Evolutionary conservation across 2,888 invertebrate genomes (phyloP).

Genomic region (Ischnus inquisitorius): DNA sequence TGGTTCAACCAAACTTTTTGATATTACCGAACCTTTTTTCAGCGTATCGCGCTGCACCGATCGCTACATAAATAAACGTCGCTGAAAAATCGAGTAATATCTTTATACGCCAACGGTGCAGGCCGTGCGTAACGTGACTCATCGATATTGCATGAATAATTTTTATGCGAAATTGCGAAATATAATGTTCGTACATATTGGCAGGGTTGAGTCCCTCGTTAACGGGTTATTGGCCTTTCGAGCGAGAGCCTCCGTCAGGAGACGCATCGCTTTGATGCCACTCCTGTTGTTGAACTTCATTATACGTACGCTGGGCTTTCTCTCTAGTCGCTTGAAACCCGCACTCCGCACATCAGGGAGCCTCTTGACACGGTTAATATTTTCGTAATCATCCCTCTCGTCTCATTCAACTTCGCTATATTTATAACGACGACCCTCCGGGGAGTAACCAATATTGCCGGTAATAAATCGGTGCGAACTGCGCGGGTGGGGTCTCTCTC

Average conservation of each 20-base stretch:
- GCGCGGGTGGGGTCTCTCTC: slow-evolving; percentile 52
- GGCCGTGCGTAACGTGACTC: too few species aligned
- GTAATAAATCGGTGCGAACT: slow-evolving; percentile 63
- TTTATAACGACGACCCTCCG: slow-evolving; percentile 59
- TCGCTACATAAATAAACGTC: too few species aligned
- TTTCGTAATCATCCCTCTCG: slow-evolving; percentile 66
- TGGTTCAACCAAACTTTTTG: too few species aligned
- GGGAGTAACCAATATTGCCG: slow-evolving; percentile 61
- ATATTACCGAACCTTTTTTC: too few species aligned
- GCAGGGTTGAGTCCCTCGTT: not conserved
- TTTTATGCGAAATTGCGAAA: too few species aligned
- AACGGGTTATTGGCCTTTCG: slow-evolving; percentile 14
- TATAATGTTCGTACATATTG: too few species aligned
- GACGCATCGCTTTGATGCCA: not conserved
- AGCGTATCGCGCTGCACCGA: too few species aligned
- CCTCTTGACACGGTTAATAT: slow-evolving; percentile 68
- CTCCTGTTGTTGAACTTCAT: slow-evolving; percentile 27
- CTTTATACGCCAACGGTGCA: too few species aligned
- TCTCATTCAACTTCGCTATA: slow-evolving; percentile 55
- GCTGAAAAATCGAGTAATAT: too few species aligned
- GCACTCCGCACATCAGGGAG: slow-evolving; percentile 12
- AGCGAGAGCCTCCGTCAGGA: not conserved
- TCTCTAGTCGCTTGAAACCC: slow-evolving; percentile 14
- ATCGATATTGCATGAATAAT: too few species aligned
- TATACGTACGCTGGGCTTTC: slow-evolving; percentile 7